Evolutionary conservation across 2,113 vertebrate species (phyloP).

Genomic region (Martes martes): DNA sequence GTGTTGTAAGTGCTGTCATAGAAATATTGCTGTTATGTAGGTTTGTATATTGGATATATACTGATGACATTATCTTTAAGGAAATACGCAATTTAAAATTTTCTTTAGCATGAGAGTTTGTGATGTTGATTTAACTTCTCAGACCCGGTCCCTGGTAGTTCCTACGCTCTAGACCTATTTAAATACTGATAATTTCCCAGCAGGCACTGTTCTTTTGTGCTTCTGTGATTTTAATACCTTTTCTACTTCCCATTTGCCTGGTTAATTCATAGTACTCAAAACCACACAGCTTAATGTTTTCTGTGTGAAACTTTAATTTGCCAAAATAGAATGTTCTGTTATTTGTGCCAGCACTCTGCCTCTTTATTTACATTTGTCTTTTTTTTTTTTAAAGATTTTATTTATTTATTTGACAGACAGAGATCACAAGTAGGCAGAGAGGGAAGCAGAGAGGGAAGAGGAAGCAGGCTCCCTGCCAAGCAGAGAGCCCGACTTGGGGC

Average conservation of each 20-base stretch:
- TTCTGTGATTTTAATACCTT: background rate
- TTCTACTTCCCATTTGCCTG: background rate
- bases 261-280: background rate
- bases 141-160: background rate
- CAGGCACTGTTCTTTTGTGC: background rate
- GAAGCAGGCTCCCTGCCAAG: no score
- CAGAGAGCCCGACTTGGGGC: no score
- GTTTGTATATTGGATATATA: background rate
- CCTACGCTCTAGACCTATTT: background rate
- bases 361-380: background rate
- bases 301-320: background rate
- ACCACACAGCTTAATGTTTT: background rate
- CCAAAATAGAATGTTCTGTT: background rate
- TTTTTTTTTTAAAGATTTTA: background rate
- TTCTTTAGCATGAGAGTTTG: background rate
- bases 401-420: background rate
- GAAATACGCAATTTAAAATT: background rate
- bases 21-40: background rate
- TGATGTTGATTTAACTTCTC: background rate
- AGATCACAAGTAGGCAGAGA: no score
- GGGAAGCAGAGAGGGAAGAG: no score
- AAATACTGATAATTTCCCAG: background rate
- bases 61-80: background rate
- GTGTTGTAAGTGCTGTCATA: background rate
- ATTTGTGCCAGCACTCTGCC: background rate